These are phyloP conservation scores for Calyptomena viridis DNA, from an alignment of 2,113 vertebrate species.

Conservation along the genomic window DNA sequence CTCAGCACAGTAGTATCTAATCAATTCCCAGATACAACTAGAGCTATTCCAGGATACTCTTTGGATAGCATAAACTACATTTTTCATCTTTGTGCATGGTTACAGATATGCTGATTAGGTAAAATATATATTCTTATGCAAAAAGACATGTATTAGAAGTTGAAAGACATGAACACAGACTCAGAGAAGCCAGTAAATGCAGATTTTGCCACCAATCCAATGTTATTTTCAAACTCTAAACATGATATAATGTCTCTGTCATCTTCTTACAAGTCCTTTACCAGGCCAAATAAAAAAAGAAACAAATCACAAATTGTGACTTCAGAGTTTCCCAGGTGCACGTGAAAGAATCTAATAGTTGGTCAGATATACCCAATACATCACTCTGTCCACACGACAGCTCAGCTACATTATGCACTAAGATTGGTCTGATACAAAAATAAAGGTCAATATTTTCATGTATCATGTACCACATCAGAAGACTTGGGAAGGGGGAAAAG, in stretches of 20 bases:
- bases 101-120: conserved; percentile 6
- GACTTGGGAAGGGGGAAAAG: not conserved
- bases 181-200: not conserved
- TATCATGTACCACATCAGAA: not conserved
- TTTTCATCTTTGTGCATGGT: not conserved
- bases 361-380: not conserved
- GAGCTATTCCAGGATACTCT: not conserved
- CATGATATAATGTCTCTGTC: not conserved
- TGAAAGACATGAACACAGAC: not conserved
- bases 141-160: not conserved
- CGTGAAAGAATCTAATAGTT: not conserved
- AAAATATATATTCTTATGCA: not conserved
- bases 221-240: not conserved
- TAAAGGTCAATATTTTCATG: not conserved
- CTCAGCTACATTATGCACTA: not conserved
- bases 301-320: not conserved
- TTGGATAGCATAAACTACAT: not conserved
- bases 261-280: not conserved
- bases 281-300: not conserved
- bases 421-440: not conserved
- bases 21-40: not conserved
- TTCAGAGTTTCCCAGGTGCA: not conserved
- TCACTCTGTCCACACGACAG: not conserved
- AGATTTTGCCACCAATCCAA: not conserved
- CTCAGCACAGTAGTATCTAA: not conserved